Base-by-base conservation (phyloP, 37 sponge, comb jelly and placozoan species). In the Hormiphora californensis region DNA sequence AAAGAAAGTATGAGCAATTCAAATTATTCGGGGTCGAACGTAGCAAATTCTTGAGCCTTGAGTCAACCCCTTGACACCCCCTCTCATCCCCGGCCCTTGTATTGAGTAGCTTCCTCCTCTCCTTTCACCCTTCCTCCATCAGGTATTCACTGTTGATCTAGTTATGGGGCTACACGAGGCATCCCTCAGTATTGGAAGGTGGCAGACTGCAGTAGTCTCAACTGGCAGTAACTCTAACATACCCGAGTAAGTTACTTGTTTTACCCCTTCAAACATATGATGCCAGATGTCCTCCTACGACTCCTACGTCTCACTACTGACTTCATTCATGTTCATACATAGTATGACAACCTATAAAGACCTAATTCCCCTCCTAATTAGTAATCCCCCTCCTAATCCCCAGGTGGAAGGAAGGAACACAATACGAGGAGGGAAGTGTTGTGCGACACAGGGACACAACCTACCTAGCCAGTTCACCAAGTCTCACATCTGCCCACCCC, bases 191-290 rank as follows among this genome's bases (percentile, higher is more conserved):
- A 43, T 73, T 23, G 81, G 81, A n/a, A 39, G 81, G 1, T 73
- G 81, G 81, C 81, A 73, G 44, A 43, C 81, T 22, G 81, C 81
- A n/a, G 81, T 73, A 4, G 4, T 73, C 1, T 73, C 81, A 11
- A 46, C 40, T 41, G 46, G 43, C 12, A 73, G 21, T 0, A 22
- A 73, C 46, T 39, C 81, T n/a, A n/a, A n/a, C 28, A 7, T 73
- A 27, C 81, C 81, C 27, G 81, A 73, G 81, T 73, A n/a, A 73
- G 81, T 73, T 73, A n/a, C n/a, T n/a, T n/a, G n/a, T n/a, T n/a
- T n/a, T n/a, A n/a, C n/a, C n/a, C n/a, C n/a, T n/a, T n/a, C n/a
- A 65, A 35, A 59, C 7, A 59, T 23, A 49, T 15, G 9, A 15
- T 49, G 9, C 9, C 53, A 49, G 53, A 49, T 49, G 12, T 9